phyloP scores from a whole-genome alignment of 2,888 invertebrate genomes.

The Scaptodrosophila latifasciaeformis region DNA sequence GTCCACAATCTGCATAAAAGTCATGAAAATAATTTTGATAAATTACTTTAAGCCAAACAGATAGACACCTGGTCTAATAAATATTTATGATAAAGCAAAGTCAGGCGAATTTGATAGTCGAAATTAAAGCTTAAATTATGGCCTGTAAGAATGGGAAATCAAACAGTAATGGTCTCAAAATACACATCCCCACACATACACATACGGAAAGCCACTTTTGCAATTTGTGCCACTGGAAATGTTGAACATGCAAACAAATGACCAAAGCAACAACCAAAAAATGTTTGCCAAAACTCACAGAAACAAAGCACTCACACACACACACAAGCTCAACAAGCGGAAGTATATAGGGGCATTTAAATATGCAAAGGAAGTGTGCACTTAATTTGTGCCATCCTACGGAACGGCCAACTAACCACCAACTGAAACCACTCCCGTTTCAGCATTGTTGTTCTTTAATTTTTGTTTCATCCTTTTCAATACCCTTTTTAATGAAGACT shows the following conservation, averaged over 20 bases:
- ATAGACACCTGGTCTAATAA: too few relatives aligned
- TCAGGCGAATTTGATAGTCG: slow-evolving; percentile 6
- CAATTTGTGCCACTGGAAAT: slow-evolving; percentile 43
- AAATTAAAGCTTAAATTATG: slow-evolving; percentile 43
- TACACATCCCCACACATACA: slow-evolving; percentile 9
- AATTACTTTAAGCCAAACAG: too few relatives aligned
- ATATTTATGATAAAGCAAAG: background rate
- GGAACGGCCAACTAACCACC: background rate
- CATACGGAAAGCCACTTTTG: slow-evolving; percentile 9
- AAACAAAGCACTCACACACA: slow-evolving; percentile 9
- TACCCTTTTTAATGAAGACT: too few relatives aligned
- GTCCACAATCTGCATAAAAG: too few relatives aligned
- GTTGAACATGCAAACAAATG: slow-evolving; percentile 65
- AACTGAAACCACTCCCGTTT: background rate
- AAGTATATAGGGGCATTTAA: slow-evolving; percentile 67
- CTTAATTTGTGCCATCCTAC: slow-evolving; percentile 65
- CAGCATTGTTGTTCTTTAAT: slow-evolving; percentile 9
- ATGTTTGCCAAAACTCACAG: slow-evolving; percentile 41
- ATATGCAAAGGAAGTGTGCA: slow-evolving; percentile 68
- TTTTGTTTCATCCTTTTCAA: too few relatives aligned
- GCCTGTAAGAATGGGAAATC: slow-evolving; percentile 55
- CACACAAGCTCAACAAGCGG: slow-evolving; percentile 44
- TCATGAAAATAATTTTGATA: too few relatives aligned
- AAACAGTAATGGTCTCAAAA: slow-evolving; percentile 49
- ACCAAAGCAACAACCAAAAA: slow-evolving; percentile 38